phyloP scores from a whole-genome alignment of 2,113 vertebrate genomes.

The Herpailurus yagouaroundi region DNA sequence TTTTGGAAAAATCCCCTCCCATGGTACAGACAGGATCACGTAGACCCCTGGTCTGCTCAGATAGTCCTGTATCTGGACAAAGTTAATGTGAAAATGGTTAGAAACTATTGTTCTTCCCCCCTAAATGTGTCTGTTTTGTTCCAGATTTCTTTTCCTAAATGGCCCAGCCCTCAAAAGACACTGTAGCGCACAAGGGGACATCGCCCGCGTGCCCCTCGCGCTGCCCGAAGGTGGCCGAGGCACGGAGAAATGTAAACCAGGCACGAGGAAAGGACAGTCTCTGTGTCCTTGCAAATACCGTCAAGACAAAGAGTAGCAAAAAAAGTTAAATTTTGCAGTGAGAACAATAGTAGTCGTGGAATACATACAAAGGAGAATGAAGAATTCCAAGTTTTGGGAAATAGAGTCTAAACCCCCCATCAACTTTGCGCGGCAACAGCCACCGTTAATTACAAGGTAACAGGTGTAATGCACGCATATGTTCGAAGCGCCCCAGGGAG shows the following conservation, averaged over 20 bases:
- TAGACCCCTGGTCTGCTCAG: neutral
- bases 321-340: neutral
- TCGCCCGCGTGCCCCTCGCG: neutral
- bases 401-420: neutral
- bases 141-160: neutral
- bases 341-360: neutral
- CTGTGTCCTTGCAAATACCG: neutral
- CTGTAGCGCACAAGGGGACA: fast-evolving
- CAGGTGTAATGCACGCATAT: neutral
- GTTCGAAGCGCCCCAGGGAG: neutral
- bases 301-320: neutral
- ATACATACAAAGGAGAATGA: neutral
- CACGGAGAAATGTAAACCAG: fast-evolving
- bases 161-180: neutral
- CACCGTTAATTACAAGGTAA: neutral
- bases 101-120: too few species aligned
- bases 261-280: fast-evolving
- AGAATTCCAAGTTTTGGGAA: neutral
- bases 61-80: neutral
- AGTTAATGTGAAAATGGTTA: neutral
- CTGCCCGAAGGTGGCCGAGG: neutral
- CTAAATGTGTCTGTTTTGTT: neutral
- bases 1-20: neutral
- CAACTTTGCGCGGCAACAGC: neutral
- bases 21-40: neutral